phyloP scores from a whole-genome alignment of 64 coral and sea anemone species.

The Montipora sp. region DNA sequence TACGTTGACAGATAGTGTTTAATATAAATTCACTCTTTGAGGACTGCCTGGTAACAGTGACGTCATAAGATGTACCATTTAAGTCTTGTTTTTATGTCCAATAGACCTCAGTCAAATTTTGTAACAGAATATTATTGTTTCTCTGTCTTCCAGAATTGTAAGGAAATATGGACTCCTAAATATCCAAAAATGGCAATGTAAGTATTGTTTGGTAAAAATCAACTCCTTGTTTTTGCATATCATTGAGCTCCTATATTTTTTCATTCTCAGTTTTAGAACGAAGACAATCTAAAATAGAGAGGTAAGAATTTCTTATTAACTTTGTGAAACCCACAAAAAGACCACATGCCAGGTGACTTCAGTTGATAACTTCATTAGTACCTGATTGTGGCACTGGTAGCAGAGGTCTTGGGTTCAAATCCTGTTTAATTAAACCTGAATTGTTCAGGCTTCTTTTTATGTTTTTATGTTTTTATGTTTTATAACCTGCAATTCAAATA shows the following conservation, averaged over 20 bases:
- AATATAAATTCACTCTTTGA: neutral
- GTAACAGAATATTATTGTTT: neutral
- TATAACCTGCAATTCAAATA: too few relatives aligned
- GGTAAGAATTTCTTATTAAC: slow-evolving; percentile 34
- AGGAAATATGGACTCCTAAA: slow-evolving; percentile 92
- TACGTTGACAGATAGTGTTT: neutral
- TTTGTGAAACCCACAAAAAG: too few relatives aligned
- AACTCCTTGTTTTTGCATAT: neutral
- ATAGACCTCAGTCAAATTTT: neutral
- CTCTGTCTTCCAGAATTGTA: slow-evolving; percentile 70
- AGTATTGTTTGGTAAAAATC: neutral
- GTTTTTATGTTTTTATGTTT: too few relatives aligned
- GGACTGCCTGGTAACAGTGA: too few relatives aligned
- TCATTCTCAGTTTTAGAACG: slow-evolving; percentile 68
- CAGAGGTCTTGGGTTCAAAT: too few relatives aligned
- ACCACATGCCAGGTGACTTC: too few relatives aligned
- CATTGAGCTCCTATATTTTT: neutral
- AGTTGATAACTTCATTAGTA: too few relatives aligned
- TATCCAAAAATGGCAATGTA: slow-evolving; percentile 91
- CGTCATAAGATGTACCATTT: too few relatives aligned
- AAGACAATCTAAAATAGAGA: slow-evolving; percentile 73
- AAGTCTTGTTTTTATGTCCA: neutral
- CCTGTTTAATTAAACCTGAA: too few relatives aligned
- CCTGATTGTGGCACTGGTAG: too few relatives aligned
- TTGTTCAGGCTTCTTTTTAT: too few relatives aligned